Evolutionary conservation across 2,888 invertebrate species (phyloP).

Genomic region (Scelioninae gen. 1): DNA sequence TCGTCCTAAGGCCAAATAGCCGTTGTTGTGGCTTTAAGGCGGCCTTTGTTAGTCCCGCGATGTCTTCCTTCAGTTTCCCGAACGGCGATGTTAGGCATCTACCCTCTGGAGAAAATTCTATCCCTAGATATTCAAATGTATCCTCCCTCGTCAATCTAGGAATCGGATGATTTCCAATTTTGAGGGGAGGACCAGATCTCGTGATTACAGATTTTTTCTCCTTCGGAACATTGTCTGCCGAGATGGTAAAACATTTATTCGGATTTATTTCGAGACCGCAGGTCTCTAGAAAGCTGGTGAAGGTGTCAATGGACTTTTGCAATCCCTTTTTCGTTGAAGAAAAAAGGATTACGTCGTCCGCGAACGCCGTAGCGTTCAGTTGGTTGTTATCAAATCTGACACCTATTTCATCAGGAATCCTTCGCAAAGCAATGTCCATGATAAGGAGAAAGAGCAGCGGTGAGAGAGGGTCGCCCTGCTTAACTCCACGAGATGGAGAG

Average conservation of each 20-base stretch:
- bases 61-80: background rate
- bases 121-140: slow-evolving; percentile 17
- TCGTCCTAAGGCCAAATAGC: slow-evolving; percentile 57
- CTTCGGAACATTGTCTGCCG: slow-evolving; percentile 59
- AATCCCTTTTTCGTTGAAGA: slow-evolving; percentile 70
- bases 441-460: background rate
- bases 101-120: slow-evolving; percentile 24
- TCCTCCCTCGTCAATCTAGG: background rate
- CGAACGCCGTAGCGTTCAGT: slow-evolving; percentile 50
- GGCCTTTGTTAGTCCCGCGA: slow-evolving; percentile 31
- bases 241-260: slow-evolving; percentile 75
- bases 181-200: background rate
- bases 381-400: background rate
- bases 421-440: slow-evolving; percentile 6
- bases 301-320: slow-evolving; percentile 73
- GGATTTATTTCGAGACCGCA: slow-evolving; percentile 73
- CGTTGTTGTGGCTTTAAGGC: slow-evolving; percentile 70
- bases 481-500: background rate
- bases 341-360: slow-evolving; percentile 58
- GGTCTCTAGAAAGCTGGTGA: slow-evolving; percentile 48
- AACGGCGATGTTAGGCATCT: background rate
- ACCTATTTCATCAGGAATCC: slow-evolving; percentile 51
- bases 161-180: background rate
- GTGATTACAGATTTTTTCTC: slow-evolving; percentile 43
- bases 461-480: slow-evolving; percentile 6